Evolutionary conservation across 2,888 invertebrate species (phyloP).

Genomic region (Dasypolia templi): DNA sequence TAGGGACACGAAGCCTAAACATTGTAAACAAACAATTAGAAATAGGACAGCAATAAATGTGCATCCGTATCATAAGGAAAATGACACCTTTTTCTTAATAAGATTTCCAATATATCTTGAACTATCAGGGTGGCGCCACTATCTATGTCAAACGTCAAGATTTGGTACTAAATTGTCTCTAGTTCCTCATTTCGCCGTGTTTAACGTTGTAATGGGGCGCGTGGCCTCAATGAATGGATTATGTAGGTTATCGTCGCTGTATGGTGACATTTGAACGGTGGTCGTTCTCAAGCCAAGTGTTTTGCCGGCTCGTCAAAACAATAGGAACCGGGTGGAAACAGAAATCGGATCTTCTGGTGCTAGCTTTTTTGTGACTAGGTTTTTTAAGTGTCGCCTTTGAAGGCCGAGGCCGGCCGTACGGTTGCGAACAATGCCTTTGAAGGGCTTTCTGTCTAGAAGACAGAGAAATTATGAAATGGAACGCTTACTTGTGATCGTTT

Average conservation of each 20-base stretch:
- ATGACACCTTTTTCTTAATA: slow-evolving; percentile 23
- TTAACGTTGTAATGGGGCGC: neutral
- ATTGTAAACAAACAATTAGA: slow-evolving; percentile 40
- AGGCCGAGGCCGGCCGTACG: too few species aligned
- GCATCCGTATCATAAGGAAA: slow-evolving; percentile 55
- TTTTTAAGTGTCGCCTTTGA: neutral
- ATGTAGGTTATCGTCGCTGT: slow-evolving; percentile 17
- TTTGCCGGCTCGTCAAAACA: slow-evolving; percentile 1
- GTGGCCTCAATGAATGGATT: slow-evolving; percentile 28
- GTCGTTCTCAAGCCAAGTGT: slow-evolving; percentile 4
- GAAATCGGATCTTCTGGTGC: slow-evolving; percentile 25
- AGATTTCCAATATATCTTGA: slow-evolving; percentile 15
- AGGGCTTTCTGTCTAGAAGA: neutral
- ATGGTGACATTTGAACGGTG: slow-evolving; percentile 29
- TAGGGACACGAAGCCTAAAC: slow-evolving; percentile 80
- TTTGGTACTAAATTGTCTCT: neutral
- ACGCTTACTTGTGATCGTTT: neutral
- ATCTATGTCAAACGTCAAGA: neutral
- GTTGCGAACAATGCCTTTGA: neutral
- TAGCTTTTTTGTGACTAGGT: neutral
- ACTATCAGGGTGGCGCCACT: neutral
- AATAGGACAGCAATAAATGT: slow-evolving; percentile 46
- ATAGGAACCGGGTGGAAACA: slow-evolving; percentile 26
- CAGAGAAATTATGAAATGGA: neutral
- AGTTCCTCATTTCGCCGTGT: neutral